These are phyloP conservation scores for Sebastes iracundus DNA, from an alignment of 2,797 vertebrate genomes.

Conservation along the genomic window DNA sequence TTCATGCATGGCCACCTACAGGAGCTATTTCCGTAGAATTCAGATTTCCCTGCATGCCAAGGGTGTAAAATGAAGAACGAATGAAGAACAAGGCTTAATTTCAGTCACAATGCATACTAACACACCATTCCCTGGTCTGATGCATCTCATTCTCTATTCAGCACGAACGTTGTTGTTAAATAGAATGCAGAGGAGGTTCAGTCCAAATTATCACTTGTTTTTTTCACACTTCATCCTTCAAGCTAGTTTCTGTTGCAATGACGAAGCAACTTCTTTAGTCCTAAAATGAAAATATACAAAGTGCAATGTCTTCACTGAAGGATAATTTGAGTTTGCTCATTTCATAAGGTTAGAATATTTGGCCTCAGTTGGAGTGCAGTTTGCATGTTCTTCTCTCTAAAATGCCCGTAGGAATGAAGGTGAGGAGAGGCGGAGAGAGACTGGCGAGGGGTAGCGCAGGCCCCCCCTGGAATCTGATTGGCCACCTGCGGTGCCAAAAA, in stretches of 20 bases:
- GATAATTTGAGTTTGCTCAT: background rate
- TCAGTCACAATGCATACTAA: slow-evolving; percentile 64
- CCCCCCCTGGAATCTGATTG: too few species aligned
- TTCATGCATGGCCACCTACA: slow-evolving; percentile 37
- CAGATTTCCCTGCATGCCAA: slow-evolving; percentile 33
- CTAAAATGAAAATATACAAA: background rate
- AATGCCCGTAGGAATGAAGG: background rate
- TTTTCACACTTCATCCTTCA: slow-evolving; percentile 28
- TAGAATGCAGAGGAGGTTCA: slow-evolving; percentile 51
- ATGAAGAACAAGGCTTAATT: slow-evolving; percentile 64
- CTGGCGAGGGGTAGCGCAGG: background rate
- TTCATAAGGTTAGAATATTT: background rate
- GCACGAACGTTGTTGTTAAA: slow-evolving; percentile 41
- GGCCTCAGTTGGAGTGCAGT: background rate
- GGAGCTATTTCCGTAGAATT: slow-evolving; percentile 41
- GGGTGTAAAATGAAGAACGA: slow-evolving; percentile 53
- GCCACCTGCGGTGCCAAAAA: too few species aligned
- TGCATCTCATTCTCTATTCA: slow-evolving; percentile 68
- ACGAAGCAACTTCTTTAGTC: slow-evolving; percentile 1
- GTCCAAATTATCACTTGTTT: slow-evolving; percentile 43
- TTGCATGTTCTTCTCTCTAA: background rate
- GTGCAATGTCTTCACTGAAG: background rate
- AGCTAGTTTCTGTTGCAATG: slow-evolving; percentile 19
- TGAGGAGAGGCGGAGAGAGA: background rate
- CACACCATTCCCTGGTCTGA: slow-evolving; percentile 54